A percentile compares a stretch with the other conserved stretches of the same genome.
These are phyloP conservation scores for Nephrotoma flavescens DNA, from an alignment of 2,888 invertebrate genomes.

Conservation along the genomic window DNA sequence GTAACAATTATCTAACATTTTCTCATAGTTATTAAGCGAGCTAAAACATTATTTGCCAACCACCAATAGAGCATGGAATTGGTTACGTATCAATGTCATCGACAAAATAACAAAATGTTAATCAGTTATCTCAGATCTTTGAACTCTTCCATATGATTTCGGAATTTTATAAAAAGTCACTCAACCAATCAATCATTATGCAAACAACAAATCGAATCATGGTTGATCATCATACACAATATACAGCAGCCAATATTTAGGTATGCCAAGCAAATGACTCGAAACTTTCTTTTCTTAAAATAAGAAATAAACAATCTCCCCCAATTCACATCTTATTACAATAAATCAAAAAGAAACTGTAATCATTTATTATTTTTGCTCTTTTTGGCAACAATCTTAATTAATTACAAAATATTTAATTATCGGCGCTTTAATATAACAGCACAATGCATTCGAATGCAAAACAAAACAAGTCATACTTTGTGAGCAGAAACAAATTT, in stretches of 20 bases:
- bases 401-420: background rate
- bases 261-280: background rate
- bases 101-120: background rate
- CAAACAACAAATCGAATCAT: background rate
- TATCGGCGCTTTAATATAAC: background rate
- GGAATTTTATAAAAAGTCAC: background rate
- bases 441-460: background rate
- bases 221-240: background rate
- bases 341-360: background rate
- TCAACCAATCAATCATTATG: background rate
- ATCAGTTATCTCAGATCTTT: background rate
- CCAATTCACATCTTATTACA: background rate
- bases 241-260: background rate
- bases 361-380: background rate
- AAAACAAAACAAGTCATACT: background rate
- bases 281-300: background rate
- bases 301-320: background rate
- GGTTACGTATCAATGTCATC: background rate
- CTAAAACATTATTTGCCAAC: too few relatives aligned
- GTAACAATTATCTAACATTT: too few relatives aligned
- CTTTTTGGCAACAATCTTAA: background rate
- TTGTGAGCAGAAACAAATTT: background rate
- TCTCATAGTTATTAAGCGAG: too few relatives aligned
- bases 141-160: background rate
- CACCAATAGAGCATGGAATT: background rate